These are phyloP conservation scores for Diplazon laetatorius DNA, from an alignment of 2,888 invertebrate species.

Conservation along the genomic window DNA sequence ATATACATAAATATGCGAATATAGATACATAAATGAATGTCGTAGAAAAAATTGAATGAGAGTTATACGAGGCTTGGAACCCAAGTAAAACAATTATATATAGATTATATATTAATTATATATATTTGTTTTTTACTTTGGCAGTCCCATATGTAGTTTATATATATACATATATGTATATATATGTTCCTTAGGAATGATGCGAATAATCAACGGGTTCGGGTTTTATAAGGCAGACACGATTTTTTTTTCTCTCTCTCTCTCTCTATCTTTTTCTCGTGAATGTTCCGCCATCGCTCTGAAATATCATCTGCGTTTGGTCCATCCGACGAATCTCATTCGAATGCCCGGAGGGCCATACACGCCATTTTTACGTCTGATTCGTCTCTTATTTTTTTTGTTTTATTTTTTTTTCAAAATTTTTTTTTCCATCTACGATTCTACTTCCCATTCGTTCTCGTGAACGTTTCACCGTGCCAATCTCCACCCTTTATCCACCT, in stretches of 20 bases:
- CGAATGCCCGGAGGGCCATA: too few relatives aligned
- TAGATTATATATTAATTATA: too few relatives aligned
- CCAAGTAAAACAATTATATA: too few relatives aligned
- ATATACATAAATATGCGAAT: too few relatives aligned
- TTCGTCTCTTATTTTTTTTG: background rate
- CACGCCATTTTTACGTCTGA: slow-evolving; percentile 6
- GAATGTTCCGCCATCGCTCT: background rate
- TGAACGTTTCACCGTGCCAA: slow-evolving; percentile 3
- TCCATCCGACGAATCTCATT: too few relatives aligned
- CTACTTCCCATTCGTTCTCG: slow-evolving; percentile 10
- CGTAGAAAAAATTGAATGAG: slow-evolving; percentile 26
- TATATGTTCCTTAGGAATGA: too few relatives aligned
- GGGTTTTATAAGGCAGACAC: slow-evolving; percentile 61
- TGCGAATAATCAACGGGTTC: slow-evolving; percentile 23
- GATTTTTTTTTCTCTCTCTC: slow-evolving; percentile 25
- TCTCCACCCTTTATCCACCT: too few relatives aligned
- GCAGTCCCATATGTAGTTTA: too few relatives aligned
- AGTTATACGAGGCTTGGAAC: background rate
- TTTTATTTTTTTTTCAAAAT: slow-evolving; percentile 6
- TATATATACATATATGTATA: too few relatives aligned
- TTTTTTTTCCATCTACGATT: background rate
- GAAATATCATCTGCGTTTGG: too few relatives aligned
- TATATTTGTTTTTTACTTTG: too few relatives aligned
- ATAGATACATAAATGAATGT: too few relatives aligned
- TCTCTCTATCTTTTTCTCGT: slow-evolving; percentile 29